Percentiles rank a stretch among this genome's conserved stretches.
phyloP scores from a whole-genome alignment of 1,140 invertebrate genomes.

The Micrasema longulum region DNA sequence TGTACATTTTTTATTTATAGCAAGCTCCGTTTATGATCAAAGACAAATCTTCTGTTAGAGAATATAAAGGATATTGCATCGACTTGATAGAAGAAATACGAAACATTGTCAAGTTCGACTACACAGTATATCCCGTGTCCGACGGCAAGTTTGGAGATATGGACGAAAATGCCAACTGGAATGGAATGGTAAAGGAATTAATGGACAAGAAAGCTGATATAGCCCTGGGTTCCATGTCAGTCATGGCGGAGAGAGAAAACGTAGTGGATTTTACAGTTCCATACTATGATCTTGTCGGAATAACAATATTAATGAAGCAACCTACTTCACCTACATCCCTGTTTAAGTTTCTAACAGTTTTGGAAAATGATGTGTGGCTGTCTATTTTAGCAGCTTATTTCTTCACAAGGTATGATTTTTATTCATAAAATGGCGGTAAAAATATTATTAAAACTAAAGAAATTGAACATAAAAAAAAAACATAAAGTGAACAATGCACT shows the following conservation, averaged over 20 bases:
- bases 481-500: not conserved
- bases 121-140: constrained; percentile 82
- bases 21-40: constrained; percentile 90
- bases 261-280: constrained; percentile 96
- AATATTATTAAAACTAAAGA: not conserved
- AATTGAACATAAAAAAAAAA: not conserved
- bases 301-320: constrained; percentile 91
- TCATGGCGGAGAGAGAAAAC: constrained; percentile 95
- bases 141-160: constrained; percentile 88
- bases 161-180: constrained; percentile 89
- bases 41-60: constrained; percentile 72
- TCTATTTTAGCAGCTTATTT: constrained; percentile 96
- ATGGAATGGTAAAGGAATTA: constrained; percentile 91
- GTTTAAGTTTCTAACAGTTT: constrained; percentile 96
- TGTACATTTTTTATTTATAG: constrained; percentile 62
- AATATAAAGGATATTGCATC: constrained; percentile 92
- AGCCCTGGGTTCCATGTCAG: constrained; percentile 86
- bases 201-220: constrained; percentile 93
- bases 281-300: constrained; percentile 95
- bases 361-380: constrained; percentile 96
- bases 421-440: no score
- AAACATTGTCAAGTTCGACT: constrained; percentile 87
- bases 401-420: constrained; percentile 81
- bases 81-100: constrained; percentile 90
- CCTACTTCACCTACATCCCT: constrained; percentile 85